Percentiles rank a stretch among this genome's conserved stretches.
Evolutionary conservation across 2,797 vertebrate species (phyloP).

Genomic region (Limnodromus scolopaceus): DNA sequence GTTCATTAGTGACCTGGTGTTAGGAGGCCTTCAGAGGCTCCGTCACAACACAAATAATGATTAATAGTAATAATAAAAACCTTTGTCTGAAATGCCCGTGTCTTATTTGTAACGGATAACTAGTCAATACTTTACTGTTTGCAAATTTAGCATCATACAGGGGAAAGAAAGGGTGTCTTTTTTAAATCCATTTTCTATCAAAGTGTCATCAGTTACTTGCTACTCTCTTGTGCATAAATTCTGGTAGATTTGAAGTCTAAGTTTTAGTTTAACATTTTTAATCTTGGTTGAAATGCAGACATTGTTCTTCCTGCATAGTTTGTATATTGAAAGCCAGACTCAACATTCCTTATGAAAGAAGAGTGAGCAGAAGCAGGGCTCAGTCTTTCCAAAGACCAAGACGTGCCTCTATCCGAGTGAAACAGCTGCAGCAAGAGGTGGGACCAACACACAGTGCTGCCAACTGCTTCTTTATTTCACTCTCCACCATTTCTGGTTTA

Average conservation of each 20-base stretch:
- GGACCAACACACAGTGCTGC: accelerated
- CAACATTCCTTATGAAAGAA: neutral
- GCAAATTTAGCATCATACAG: neutral
- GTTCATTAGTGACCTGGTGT: neutral
- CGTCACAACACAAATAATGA: neutral
- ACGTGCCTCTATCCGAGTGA: neutral
- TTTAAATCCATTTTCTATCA: neutral
- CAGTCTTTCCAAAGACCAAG: neutral
- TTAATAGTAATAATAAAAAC: neutral
- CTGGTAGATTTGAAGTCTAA: neutral
- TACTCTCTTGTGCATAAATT: neutral
- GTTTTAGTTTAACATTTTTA: neutral
- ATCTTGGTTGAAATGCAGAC: neutral
- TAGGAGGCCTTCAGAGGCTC: neutral
- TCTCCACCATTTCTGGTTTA: neutral
- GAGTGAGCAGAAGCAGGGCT: neutral
- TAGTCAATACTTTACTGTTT: neutral
- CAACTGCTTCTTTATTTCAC: neutral
- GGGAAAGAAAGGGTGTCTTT: neutral
- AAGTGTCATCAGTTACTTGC: neutral
- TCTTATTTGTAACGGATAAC: neutral
- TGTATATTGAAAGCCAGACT: neutral
- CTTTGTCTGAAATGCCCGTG: neutral
- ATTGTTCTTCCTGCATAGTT: neutral
- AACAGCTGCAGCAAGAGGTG: neutral